Conservation (phyloP, 2,888 invertebrate species). For the Boloria euphrosyne region DNA sequence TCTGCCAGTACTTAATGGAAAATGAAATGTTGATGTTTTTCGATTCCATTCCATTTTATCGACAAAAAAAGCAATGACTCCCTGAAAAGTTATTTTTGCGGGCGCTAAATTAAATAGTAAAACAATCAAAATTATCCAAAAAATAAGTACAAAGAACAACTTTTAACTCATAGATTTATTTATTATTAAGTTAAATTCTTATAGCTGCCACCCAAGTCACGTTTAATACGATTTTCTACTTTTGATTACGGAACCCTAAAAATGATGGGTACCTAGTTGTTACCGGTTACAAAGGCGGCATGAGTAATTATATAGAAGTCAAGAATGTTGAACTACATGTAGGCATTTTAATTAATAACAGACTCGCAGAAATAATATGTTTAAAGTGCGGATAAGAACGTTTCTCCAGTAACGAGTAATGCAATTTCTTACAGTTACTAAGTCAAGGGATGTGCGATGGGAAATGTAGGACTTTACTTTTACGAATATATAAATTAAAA, state of each 20-base stretch:
- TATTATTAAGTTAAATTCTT: no score
- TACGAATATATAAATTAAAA: constrained; percentile 43
- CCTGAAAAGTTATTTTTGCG: no score
- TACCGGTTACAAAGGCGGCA: constrained; percentile 37
- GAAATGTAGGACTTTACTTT: constrained; percentile 53
- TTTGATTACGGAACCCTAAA: constrained; percentile 5
- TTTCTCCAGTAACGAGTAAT: constrained; percentile 48
- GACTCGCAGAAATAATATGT: constrained; percentile 49
- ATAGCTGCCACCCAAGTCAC: no score
- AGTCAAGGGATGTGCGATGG: constrained; percentile 60
- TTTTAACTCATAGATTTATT: no score
- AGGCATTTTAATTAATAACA: constrained; percentile 55
- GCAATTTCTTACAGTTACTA: constrained; percentile 64
- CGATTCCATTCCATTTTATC: no score
- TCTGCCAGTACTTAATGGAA: no score
- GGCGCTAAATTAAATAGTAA: no score
- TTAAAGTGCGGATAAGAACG: constrained; percentile 45
- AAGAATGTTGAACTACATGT: constrained; percentile 49
- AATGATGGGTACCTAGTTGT: constrained; percentile 35
- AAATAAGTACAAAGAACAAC: no score
- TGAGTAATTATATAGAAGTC: constrained; percentile 44
- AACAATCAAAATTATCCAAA: no score
- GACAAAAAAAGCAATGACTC: no score
- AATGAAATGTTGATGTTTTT: no score
- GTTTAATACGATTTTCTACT: no score